phyloP scores from a whole-genome alignment of 1,140 invertebrate species.

The Leptinotarsa lineolata region DNA sequence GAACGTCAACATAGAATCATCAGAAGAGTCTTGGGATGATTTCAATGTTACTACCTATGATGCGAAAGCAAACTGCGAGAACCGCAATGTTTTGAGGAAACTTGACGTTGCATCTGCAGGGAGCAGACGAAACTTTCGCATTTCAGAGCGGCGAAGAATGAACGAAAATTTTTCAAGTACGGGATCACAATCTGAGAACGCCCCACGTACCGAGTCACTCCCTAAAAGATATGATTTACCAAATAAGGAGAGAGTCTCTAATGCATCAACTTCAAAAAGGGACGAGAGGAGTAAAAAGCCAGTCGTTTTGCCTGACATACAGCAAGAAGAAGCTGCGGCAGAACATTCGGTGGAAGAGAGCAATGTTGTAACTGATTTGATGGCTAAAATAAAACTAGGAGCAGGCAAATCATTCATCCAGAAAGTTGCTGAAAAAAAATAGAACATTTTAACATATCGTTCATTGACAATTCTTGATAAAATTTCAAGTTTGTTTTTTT shows the following conservation, averaged over 20 bases:
- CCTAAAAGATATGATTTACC: too few relatives aligned
- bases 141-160: slow-evolving; percentile 27
- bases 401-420: background rate
- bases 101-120: slow-evolving; percentile 22
- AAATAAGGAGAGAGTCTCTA: too few relatives aligned
- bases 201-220: too few relatives aligned
- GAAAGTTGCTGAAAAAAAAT: slow-evolving; percentile 4
- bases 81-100: slow-evolving; percentile 18
- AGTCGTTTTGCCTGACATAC: too few relatives aligned
- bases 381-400: background rate
- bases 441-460: background rate
- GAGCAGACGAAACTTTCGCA: slow-evolving; percentile 25
- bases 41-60: slow-evolving; percentile 24
- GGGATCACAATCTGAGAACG: too few relatives aligned
- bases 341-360: background rate
- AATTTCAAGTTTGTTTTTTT: too few relatives aligned
- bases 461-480: too few relatives aligned
- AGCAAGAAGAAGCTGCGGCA: too few relatives aligned
- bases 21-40: slow-evolving; percentile 7
- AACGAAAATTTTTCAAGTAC: background rate
- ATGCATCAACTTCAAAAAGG: too few relatives aligned
- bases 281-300: too few relatives aligned
- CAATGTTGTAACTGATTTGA: background rate
- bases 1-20: background rate
- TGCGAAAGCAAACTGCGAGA: slow-evolving; percentile 24